A percentile compares a stretch with the other conserved stretches of the same genome.
These are phyloP conservation scores for Oscheius onirici DNA, from an alignment of 2,888 invertebrate species.

Conservation along the genomic window DNA sequence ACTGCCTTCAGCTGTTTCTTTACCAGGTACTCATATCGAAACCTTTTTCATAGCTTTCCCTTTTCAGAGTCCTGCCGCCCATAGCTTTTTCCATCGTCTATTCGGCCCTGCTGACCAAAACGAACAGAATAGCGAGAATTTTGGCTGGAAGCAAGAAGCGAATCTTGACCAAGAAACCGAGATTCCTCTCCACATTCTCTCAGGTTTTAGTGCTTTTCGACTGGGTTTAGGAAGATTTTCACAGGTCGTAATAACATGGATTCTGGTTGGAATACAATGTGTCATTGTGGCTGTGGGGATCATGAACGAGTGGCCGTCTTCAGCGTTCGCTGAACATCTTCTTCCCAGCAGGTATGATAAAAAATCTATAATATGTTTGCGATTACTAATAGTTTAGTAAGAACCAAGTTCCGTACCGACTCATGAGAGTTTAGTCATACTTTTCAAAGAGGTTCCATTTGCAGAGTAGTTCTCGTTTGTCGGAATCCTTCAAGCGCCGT, in stretches of 20 bases:
- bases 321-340: slow-evolving; percentile 52
- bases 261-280: slow-evolving; percentile 88
- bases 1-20: slow-evolving; percentile 79
- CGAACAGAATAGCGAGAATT: slow-evolving; percentile 93
- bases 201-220: slow-evolving; percentile 75
- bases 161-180: slow-evolving; percentile 86
- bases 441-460: slow-evolving; percentile 55
- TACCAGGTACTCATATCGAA: slow-evolving; percentile 81
- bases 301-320: slow-evolving; percentile 75
- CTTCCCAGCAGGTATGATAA: slow-evolving; percentile 38
- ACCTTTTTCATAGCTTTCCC: too few species aligned
- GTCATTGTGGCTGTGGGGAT: slow-evolving; percentile 78
- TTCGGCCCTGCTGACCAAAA: slow-evolving; percentile 94
- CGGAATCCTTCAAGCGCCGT: slow-evolving; percentile 74
- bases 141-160: slow-evolving; percentile 95
- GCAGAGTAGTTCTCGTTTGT: slow-evolving; percentile 76
- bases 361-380: background rate
- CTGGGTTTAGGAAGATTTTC: background rate
- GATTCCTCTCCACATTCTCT: slow-evolving; percentile 90
- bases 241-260: slow-evolving; percentile 83
- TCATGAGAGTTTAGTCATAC: too few species aligned
- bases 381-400: too few species aligned
- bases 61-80: slow-evolving; percentile 51
- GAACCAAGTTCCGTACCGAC: too few species aligned
- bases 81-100: slow-evolving; percentile 97